Conservation (phyloP, 2,888 invertebrate genomes). For the Cecidostiba fungosa region DNA sequence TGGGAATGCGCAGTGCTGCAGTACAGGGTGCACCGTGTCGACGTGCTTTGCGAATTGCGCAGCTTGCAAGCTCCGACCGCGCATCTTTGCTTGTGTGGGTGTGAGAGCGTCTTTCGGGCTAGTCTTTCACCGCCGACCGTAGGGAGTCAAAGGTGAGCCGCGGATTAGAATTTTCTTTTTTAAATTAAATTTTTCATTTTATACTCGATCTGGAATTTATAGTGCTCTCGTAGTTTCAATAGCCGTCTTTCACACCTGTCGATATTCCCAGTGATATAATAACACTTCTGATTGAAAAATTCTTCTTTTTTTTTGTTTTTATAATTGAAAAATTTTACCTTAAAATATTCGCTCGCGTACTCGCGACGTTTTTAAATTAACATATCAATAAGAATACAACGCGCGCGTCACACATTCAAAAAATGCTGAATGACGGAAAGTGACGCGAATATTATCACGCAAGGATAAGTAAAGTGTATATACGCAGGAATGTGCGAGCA, state of each 20-base stretch:
- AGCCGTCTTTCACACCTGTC: too few species aligned
- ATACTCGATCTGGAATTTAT: too few species aligned
- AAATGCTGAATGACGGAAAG: neutral
- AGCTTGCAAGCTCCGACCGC: neutral
- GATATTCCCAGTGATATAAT: too few species aligned
- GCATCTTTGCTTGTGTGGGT: neutral
- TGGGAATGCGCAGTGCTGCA: conserved; percentile 39
- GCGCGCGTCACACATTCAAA: neutral
- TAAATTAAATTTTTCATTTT: too few species aligned
- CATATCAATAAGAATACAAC: neutral
- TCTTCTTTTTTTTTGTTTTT: too few species aligned
- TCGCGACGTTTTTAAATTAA: too few species aligned
- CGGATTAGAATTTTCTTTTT: too few species aligned
- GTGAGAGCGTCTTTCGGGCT: neutral
- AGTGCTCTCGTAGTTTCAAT: too few species aligned
- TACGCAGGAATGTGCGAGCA: neutral
- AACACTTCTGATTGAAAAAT: too few species aligned
- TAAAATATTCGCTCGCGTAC: too few species aligned
- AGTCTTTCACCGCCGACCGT: neutral
- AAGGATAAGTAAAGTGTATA: neutral
- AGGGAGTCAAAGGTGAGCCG: too few species aligned
- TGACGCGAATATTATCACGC: neutral
- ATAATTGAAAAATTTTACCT: too few species aligned
- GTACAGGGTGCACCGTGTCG: neutral
- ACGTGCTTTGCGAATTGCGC: conserved; percentile 2